Evolutionary conservation across 2,797 vertebrate species (phyloP).

Genomic region (Petrocephalus schoutedeni): DNA sequence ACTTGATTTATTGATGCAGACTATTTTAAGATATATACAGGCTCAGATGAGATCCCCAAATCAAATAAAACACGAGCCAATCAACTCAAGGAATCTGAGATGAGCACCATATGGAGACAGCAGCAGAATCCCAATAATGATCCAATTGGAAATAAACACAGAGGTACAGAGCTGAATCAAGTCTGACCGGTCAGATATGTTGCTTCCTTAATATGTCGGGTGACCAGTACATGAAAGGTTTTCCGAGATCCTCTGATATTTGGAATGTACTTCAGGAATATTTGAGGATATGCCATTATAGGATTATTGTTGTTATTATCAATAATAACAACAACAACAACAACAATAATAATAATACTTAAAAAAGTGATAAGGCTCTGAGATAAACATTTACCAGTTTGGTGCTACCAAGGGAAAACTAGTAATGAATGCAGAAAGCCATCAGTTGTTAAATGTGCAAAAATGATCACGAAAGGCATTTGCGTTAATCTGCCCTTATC

Average conservation of each 20-base stretch:
- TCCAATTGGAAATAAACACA: neutral
- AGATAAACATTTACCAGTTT: neutral
- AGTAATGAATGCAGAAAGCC: neutral
- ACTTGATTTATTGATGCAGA: neutral
- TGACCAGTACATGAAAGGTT: neutral
- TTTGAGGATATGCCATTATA: neutral
- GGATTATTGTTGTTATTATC: neutral
- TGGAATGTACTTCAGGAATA: neutral
- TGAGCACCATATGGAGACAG: neutral
- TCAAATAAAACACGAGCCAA: conserved; percentile 4
- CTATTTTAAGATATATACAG: neutral
- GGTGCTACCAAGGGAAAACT: neutral
- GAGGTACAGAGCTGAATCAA: neutral
- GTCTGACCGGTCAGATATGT: neutral
- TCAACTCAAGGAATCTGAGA: neutral
- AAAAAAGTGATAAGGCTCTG: neutral
- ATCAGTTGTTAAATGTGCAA: neutral
- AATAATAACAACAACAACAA: neutral
- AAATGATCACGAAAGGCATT: neutral
- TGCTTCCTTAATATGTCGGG: neutral
- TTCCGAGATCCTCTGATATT: neutral
- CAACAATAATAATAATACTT: neutral
- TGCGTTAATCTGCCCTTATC: neutral
- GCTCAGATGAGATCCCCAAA: neutral
- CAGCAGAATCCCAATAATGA: neutral